Evolutionary conservation across 1,140 invertebrate species (phyloP).

Genomic region (Triops cancriformis): DNA sequence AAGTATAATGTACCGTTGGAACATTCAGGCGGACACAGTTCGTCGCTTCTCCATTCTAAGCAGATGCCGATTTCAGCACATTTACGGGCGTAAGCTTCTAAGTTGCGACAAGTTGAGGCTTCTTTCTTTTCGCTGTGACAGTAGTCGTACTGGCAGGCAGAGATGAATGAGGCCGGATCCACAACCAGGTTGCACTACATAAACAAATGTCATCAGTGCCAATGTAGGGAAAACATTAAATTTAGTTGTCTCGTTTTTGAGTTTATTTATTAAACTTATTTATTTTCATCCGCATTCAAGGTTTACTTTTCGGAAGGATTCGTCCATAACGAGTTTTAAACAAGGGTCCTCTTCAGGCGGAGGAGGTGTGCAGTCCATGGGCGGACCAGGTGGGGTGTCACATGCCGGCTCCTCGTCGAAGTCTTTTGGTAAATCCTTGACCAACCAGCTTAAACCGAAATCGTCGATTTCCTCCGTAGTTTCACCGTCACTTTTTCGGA

Average conservation of each 20-base stretch:
- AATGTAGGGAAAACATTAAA: neutral
- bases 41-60: constrained; percentile 54
- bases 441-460: constrained; percentile 54
- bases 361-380: constrained; percentile 32
- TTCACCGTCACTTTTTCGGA: constrained; percentile 47
- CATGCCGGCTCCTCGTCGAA: constrained; percentile 29
- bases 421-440: constrained; percentile 39
- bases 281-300: too few relatives aligned
- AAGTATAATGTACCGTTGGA: constrained; percentile 35
- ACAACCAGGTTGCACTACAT: constrained; percentile 58
- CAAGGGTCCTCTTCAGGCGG: constrained; percentile 52
- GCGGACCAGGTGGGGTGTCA: constrained; percentile 7
- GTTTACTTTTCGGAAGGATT: constrained; percentile 51
- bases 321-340: constrained; percentile 49
- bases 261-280: too few relatives aligned
- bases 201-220: constrained; percentile 23
- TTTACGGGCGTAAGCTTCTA: constrained; percentile 62
- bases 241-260: too few relatives aligned
- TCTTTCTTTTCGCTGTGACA: constrained; percentile 43
- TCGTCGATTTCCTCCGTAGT: constrained; percentile 42
- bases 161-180: constrained; percentile 55
- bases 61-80: constrained; percentile 59
- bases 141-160: constrained; percentile 57
- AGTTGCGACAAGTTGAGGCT: constrained; percentile 49
- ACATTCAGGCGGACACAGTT: constrained; percentile 55